These are phyloP conservation scores for Chascanopsetta lugubris DNA, from an alignment of 2,113 vertebrate genomes.

Conservation along the genomic window DNA sequence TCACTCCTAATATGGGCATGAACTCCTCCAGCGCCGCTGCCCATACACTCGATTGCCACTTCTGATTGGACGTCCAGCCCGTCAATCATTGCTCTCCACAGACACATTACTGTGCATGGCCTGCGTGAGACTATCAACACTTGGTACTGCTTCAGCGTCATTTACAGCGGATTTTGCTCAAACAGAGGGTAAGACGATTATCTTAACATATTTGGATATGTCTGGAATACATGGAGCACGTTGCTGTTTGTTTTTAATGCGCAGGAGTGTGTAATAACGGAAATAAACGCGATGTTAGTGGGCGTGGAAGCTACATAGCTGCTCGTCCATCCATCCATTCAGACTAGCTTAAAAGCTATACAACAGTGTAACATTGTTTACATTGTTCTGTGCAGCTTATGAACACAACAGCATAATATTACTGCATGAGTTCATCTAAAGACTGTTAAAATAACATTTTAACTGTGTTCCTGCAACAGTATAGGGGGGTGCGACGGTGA, in stretches of 20 bases:
- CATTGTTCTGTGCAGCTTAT: too few relatives aligned
- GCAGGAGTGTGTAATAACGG: not conserved
- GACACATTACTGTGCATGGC: slow-evolving; percentile 18
- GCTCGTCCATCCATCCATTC: slow-evolving; percentile 20
- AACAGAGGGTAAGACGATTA: slow-evolving; percentile 53
- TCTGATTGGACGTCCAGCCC: slow-evolving; percentile 48
- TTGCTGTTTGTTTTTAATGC: not conserved
- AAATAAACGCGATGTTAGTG: not conserved
- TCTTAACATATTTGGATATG: slow-evolving; percentile 8
- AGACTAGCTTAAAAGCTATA: not conserved
- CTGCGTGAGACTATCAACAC: slow-evolving; percentile 33
- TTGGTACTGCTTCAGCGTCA: slow-evolving; percentile 1
- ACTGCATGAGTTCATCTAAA: too few relatives aligned
- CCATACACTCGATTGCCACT: not conserved
- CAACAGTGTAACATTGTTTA: not conserved
- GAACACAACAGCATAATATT: too few relatives aligned
- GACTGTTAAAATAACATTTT: too few relatives aligned
- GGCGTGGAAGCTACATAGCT: not conserved
- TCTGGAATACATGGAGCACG: not conserved
- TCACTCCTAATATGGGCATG: slow-evolving; percentile 56
- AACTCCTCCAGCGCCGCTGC: not conserved
- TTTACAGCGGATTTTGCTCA: slow-evolving; percentile 23
- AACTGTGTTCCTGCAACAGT: too few relatives aligned
- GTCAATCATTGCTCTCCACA: slow-evolving; percentile 30
- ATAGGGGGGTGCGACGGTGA: too few relatives aligned